Percentiles rank a stretch among this genome's conserved stretches.
These are phyloP conservation scores for Coronaproctus castanopsis DNA, from an alignment of 2,888 invertebrate genomes.

Conservation along the genomic window DNA sequence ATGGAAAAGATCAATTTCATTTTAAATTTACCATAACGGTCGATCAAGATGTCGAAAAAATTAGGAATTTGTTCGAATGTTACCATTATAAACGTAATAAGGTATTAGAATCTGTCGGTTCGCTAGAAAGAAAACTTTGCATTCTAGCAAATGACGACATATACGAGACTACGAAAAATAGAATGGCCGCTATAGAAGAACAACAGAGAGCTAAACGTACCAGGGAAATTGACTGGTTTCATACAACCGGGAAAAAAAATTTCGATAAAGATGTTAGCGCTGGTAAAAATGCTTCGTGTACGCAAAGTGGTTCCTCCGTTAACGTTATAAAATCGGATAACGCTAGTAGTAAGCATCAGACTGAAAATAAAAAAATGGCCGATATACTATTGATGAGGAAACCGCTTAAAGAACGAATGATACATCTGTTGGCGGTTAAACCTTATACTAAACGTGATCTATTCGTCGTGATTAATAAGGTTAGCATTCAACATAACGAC, in stretches of 20 bases:
- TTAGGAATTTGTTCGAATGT: constrained; percentile 7
- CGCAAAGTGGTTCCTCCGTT: not conserved
- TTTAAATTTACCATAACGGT: constrained; percentile 9
- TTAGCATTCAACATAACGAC: constrained; percentile 71
- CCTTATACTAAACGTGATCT: constrained; percentile 87
- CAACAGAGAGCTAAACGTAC: constrained; percentile 51
- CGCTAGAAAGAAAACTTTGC: constrained; percentile 69
- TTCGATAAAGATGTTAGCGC: not conserved
- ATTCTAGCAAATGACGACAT: constrained; percentile 90
- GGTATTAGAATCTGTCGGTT: constrained; percentile 36
- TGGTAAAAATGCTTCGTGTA: not conserved
- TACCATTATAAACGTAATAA: constrained; percentile 3
- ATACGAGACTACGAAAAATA: constrained; percentile 75
- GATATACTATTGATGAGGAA: constrained; percentile 5
- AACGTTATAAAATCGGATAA: not conserved
- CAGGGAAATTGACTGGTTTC: constrained; percentile 1
- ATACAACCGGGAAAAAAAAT: not conserved
- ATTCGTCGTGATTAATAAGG: constrained; percentile 56
- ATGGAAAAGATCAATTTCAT: not conserved
- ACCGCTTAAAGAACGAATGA: constrained; percentile 37
- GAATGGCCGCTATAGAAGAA: constrained; percentile 80
- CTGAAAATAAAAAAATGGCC: not conserved
- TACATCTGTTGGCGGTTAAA: constrained; percentile 79
- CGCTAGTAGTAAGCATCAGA: not conserved
- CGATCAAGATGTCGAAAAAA: constrained; percentile 5